Evolutionary conservation across 2,113 vertebrate genomes (phyloP), one percentile per base, ranked within the genome.

Genomic region (Alectura lathami): DNA sequence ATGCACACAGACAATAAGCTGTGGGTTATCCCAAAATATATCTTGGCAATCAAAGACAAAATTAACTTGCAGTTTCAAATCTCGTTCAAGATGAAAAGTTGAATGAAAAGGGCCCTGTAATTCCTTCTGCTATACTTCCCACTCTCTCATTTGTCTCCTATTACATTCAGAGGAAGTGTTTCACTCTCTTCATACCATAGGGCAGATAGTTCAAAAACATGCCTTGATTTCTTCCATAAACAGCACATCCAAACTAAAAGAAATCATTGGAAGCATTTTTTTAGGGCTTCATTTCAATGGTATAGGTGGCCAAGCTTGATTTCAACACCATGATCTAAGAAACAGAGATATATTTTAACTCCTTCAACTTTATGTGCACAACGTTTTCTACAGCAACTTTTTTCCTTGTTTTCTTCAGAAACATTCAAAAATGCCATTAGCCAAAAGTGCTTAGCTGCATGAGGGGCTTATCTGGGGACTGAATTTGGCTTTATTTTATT

Each of bases 121-220:
- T 60, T 88, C 69, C 43, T 88, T 64, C 60, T 92, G 34, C 76
- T 72, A 74, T 83, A 85, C 17, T 87, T 87, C 82, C 81, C 94
- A 89, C 89, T 81, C 66, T 62, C 66, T 94, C 91, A 83, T 83
- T 85, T 62, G 74, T 86, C 63, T 92, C 20, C 1, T 77, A 24
- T 86, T 88, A 74, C 76, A 83, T 40, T 27, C 34, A 70, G 75
- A 86, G 75, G 93, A 95, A 91, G 30, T 13, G 32, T 59, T 94
- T 67, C 87, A 94, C 89, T 93, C 79, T 91, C 92, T 74, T 78
- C 87, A 83, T 57, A 83, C 76, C 54, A 77, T 29, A 57, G 42
- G n/a, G 17, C 17, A 54, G 32, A 66, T 38, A 91, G 75, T 17
- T 95, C 91, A 88, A 54, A 93, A 92, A 47, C 8, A 23, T 21